phyloP scores from a whole-genome alignment of 2,888 invertebrate species.

The Pediacus dermestoides region DNA sequence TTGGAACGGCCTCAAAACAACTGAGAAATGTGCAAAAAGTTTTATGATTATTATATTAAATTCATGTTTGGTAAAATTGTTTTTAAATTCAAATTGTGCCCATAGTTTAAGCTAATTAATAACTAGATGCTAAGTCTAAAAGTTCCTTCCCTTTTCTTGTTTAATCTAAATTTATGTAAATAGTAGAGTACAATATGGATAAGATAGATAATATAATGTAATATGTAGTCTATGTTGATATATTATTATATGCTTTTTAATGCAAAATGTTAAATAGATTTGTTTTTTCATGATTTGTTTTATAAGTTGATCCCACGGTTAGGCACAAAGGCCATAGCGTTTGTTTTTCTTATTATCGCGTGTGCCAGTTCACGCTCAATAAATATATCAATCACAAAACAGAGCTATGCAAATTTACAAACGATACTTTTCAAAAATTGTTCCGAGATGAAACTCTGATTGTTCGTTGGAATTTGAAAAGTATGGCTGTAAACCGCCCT shows the following conservation, averaged over 20 bases:
- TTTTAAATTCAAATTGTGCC: constrained; percentile 50
- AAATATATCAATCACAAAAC: constrained; percentile 38
- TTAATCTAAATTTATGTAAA: constrained; percentile 32
- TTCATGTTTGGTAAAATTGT: constrained; percentile 46
- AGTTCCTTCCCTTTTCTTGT: too few species aligned
- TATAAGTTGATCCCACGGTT: constrained; percentile 52
- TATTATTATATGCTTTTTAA: constrained; percentile 32
- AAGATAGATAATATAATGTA: constrained; percentile 43
- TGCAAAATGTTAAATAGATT: constrained; percentile 45
- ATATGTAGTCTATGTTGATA: constrained; percentile 43
- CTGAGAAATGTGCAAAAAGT: constrained; percentile 38
- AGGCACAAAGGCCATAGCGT: constrained; percentile 48
- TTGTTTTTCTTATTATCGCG: constrained; percentile 38
- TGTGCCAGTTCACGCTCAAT: constrained; percentile 49
- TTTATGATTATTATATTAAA: constrained; percentile 44
- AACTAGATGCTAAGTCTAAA: constrained; percentile 38
- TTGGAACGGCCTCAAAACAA: constrained; percentile 1
- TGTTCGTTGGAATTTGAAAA: too few species aligned
- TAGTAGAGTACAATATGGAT: constrained; percentile 44
- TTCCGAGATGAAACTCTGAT: too few species aligned
- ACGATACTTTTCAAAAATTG: too few species aligned
- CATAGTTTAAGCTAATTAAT: constrained; percentile 52
- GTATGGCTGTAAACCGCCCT: too few species aligned
- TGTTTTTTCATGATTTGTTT: constrained; percentile 48
- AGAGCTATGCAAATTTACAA: too few species aligned